A percentile compares a stretch with the other conserved stretches of the same genome.
Conservation (phyloP, 2,888 invertebrate genomes). For the Apoderus coryli region DNA sequence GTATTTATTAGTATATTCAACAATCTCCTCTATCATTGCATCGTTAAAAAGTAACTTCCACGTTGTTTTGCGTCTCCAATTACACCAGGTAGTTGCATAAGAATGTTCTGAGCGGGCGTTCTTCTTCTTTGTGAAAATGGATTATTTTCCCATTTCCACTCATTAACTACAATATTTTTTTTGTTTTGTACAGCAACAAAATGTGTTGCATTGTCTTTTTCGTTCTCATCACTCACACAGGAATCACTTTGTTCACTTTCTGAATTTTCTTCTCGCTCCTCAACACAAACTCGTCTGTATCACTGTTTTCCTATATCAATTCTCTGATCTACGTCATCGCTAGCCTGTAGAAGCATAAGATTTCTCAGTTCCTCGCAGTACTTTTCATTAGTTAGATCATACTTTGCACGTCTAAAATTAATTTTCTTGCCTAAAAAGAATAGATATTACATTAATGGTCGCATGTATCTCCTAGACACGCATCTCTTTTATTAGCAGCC, state of each 20-base stretch:
- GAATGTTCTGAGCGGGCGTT: neutral
- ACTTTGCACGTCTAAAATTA: constrained; percentile 1
- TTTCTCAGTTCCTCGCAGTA: constrained; percentile 1
- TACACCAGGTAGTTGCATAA: constrained; percentile 2
- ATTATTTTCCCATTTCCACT: constrained; percentile 3
- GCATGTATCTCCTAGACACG: constrained; percentile 1
- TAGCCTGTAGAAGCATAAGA: neutral
- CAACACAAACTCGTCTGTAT: constrained; percentile 1
- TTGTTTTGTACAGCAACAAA: constrained; percentile 2
- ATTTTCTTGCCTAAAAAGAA: neutral
- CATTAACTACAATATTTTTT: constrained; percentile 2
- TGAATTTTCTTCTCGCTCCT: constrained; percentile 1
- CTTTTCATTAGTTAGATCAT: constrained; percentile 1
- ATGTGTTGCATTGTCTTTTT: constrained; percentile 1
- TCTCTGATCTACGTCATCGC: constrained; percentile 2
- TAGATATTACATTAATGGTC: constrained; percentile 1
- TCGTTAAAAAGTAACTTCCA: constrained; percentile 8
- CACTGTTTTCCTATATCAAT: constrained; percentile 2
- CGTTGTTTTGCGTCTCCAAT: constrained; percentile 4
- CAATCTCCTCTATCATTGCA: constrained; percentile 11
- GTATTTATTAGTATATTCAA: constrained; percentile 11
- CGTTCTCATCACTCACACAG: constrained; percentile 2
- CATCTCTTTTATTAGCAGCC: constrained; percentile 1
- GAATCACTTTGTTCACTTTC: constrained; percentile 2
- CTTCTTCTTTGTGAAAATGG: neutral